Evolutionary conservation across 2,797 vertebrate genomes (phyloP).

Genomic region (Clarias pachynema): DNA sequence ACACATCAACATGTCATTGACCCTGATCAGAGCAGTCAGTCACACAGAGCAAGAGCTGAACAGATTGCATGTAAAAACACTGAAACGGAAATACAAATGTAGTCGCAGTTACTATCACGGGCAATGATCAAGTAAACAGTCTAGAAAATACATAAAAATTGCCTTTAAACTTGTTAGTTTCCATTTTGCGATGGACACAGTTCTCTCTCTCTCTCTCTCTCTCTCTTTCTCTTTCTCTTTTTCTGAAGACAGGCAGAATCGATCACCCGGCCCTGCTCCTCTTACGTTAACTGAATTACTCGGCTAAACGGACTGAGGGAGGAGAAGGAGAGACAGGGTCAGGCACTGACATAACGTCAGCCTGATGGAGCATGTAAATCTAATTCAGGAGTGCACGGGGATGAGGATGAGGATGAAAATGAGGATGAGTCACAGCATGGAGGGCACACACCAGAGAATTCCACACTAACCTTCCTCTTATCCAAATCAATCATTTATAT

Average conservation of each 20-base stretch:
- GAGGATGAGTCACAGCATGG: conserved; percentile 3
- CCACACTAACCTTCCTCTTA: neutral
- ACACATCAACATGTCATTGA: neutral
- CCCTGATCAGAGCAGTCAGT: neutral
- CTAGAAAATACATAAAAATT: neutral
- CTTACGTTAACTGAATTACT: conserved; percentile 34
- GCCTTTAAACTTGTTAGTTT: neutral
- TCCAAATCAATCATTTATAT: neutral
- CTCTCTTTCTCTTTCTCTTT: neutral
- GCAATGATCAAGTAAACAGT: neutral
- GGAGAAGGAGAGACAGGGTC: neutral
- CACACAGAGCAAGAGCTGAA: neutral
- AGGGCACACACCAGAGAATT: neutral
- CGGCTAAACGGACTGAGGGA: neutral
- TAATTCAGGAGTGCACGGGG: neutral
- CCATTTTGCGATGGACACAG: neutral
- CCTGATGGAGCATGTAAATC: neutral
- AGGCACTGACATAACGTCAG: neutral
- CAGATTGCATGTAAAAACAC: neutral
- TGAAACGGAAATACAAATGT: neutral
- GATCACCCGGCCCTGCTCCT: conserved; percentile 4
- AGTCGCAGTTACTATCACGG: neutral
- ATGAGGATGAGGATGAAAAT: neutral
- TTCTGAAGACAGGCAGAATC: neutral
- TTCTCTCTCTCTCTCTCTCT: neutral